Conservation (phyloP, 2,888 invertebrate species). For the Apodemia zela region DNA sequence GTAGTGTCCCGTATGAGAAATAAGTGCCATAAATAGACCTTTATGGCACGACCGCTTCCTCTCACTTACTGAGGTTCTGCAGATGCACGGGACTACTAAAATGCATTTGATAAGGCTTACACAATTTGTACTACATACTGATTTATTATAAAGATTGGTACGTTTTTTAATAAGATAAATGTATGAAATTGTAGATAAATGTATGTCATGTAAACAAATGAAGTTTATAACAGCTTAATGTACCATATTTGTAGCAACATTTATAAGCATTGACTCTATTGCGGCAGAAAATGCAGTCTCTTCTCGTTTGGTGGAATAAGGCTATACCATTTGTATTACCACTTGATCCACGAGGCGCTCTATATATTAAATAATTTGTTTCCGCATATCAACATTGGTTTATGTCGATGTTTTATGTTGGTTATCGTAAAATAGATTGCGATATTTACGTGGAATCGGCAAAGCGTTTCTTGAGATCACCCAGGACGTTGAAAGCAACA, state of each 20-base stretch:
- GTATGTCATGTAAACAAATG: no score
- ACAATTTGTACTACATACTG: no score
- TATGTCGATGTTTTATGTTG: not conserved
- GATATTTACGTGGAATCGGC: conserved; percentile 3
- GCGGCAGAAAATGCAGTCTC: no score
- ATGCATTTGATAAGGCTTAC: not conserved
- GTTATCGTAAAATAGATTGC: conserved; percentile 7
- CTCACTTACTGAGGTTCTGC: not conserved
- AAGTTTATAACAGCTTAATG: no score
- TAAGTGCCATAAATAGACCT: not conserved
- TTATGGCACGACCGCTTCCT: not conserved
- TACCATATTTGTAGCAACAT: no score
- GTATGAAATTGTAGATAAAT: no score
- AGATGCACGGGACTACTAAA: not conserved
- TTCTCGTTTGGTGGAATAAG: no score
- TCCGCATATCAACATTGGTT: not conserved
- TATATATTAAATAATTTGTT: not conserved
- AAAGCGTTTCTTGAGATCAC: conserved; percentile 4
- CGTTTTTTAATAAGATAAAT: no score
- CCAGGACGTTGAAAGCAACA: conserved; percentile 16
- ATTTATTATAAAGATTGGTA: no score
- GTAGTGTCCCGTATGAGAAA: conserved; percentile 1
- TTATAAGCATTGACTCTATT: no score
- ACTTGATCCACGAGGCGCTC: no score
- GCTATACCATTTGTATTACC: no score